phyloP scores from a whole-genome alignment of 2,888 invertebrate genomes.

The Sepiola atlantica region DNA sequence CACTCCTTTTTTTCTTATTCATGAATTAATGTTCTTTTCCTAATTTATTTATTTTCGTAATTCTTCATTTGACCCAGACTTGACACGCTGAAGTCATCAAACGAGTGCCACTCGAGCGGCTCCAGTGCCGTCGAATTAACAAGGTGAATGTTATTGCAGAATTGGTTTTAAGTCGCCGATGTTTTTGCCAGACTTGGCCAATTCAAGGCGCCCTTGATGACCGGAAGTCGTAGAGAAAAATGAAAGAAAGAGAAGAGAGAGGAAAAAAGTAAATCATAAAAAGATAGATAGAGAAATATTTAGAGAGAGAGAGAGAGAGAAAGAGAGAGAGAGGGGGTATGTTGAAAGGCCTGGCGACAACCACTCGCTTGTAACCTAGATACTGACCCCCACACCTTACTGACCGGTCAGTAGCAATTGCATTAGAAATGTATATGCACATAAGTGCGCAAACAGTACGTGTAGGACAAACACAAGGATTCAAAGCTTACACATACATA shows the following conservation, averaged over 20 bases:
- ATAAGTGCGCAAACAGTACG: not conserved
- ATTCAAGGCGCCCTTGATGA: slow-evolving; percentile 24
- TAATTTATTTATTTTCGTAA: not conserved
- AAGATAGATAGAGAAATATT: too few species aligned
- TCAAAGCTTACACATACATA: not conserved
- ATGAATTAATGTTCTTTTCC: too few species aligned
- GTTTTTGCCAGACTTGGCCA: not conserved
- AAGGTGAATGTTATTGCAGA: not conserved
- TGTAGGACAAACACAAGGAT: not conserved
- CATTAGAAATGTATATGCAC: not conserved
- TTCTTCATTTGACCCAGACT: not conserved
- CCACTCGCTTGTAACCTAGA: not conserved
- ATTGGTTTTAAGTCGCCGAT: not conserved
- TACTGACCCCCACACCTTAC: not conserved
- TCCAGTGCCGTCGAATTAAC: not conserved
- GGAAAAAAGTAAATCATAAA: not conserved
- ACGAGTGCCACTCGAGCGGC: not conserved
- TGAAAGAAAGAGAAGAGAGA: not conserved
- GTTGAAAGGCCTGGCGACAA: not conserved
- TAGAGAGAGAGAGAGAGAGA: not conserved
- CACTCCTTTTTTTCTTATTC: not conserved
- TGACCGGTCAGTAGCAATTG: not conserved
- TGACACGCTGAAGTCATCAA: slow-evolving; percentile 8
- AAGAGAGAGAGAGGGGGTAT: not conserved
- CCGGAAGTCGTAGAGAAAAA: slow-evolving; percentile 4